Conservation (phyloP, 2,888 invertebrate species). For the Priocnemis perturbator region DNA sequence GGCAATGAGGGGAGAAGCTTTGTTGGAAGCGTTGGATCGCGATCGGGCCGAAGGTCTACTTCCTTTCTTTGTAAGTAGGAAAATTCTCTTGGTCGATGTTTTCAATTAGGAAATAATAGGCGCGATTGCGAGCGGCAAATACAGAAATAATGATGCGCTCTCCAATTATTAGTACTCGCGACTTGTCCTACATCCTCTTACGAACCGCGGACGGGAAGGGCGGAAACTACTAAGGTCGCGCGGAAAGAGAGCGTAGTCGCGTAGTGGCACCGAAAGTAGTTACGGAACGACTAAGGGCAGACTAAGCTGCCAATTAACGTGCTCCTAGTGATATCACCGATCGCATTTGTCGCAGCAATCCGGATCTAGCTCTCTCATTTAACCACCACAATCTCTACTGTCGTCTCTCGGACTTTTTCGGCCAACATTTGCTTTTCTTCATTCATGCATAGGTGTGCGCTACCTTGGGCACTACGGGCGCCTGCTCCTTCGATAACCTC, state of each 20-base stretch:
- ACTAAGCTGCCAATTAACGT: slow-evolving; percentile 18
- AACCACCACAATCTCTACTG: too few relatives aligned
- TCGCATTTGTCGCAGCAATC: slow-evolving; percentile 20
- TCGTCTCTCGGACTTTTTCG: too few relatives aligned
- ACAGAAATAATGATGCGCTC: not conserved
- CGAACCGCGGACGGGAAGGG: too few relatives aligned
- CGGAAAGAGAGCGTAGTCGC: too few relatives aligned
- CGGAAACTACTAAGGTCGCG: too few relatives aligned
- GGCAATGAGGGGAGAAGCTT: slow-evolving; percentile 87
- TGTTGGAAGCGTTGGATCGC: slow-evolving; percentile 86
- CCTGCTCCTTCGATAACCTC: slow-evolving; percentile 96
- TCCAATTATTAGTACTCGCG: too few relatives aligned
- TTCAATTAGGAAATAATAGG: not conserved
- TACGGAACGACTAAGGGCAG: slow-evolving; percentile 17
- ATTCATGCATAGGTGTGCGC: slow-evolving; percentile 87
- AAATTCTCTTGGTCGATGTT: not conserved
- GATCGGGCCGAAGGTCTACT: slow-evolving; percentile 90
- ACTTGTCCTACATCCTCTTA: too few relatives aligned
- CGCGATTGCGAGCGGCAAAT: not conserved
- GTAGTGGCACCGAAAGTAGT: too few relatives aligned
- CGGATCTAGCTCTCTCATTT: slow-evolving; percentile 21
- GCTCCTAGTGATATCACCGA: not conserved
- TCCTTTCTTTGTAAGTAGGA: slow-evolving; percentile 90
- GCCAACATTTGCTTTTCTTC: not conserved
- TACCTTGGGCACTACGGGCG: slow-evolving; percentile 97